A percentile compares a stretch with the other conserved stretches of the same genome.
These are phyloP conservation scores for Mactromeris polynyma DNA, from an alignment of 2,888 invertebrate species.

Conservation along the genomic window DNA sequence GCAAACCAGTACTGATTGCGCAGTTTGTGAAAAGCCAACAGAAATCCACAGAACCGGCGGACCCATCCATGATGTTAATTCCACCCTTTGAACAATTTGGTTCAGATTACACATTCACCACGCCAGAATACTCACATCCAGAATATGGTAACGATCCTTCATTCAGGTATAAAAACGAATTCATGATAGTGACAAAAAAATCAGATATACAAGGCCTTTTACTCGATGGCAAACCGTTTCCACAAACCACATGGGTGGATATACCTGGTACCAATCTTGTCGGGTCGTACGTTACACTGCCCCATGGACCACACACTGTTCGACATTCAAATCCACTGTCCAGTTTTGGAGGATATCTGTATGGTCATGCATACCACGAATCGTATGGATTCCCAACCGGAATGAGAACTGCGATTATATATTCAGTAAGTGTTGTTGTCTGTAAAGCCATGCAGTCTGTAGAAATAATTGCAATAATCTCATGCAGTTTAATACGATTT, in stretches of 20 bases:
- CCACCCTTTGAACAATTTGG: slow-evolving; percentile 78
- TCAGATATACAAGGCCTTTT: slow-evolving; percentile 67
- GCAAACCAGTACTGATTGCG: slow-evolving; percentile 67
- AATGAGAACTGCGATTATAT: slow-evolving; percentile 71
- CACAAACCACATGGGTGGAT: slow-evolving; percentile 64
- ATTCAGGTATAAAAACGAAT: slow-evolving; percentile 66
- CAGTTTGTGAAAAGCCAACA: slow-evolving; percentile 77
- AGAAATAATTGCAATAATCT: no score
- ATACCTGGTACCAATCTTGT: slow-evolving; percentile 69
- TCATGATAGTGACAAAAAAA: slow-evolving; percentile 69
- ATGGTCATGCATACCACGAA: slow-evolving; percentile 79
- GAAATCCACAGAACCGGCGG: slow-evolving; percentile 66
- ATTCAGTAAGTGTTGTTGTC: slow-evolving; percentile 45
- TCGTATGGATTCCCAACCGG: slow-evolving; percentile 79
- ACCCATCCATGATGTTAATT: slow-evolving; percentile 81
- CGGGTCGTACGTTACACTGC: slow-evolving; percentile 67
- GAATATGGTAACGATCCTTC: slow-evolving; percentile 54
- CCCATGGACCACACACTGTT: slow-evolving; percentile 72
- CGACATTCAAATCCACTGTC: slow-evolving; percentile 73
- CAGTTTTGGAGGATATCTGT: slow-evolving; percentile 78
- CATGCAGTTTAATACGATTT: no score
- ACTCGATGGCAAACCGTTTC: slow-evolving; percentile 72
- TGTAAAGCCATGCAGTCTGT: not conserved
- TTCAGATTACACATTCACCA: slow-evolving; percentile 76
- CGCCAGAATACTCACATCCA: slow-evolving; percentile 72